Percentiles rank a stretch among this genome's conserved stretches.
phyloP scores from a whole-genome alignment of 2,888 invertebrate species.

The Scaptomyza tumidula region DNA sequence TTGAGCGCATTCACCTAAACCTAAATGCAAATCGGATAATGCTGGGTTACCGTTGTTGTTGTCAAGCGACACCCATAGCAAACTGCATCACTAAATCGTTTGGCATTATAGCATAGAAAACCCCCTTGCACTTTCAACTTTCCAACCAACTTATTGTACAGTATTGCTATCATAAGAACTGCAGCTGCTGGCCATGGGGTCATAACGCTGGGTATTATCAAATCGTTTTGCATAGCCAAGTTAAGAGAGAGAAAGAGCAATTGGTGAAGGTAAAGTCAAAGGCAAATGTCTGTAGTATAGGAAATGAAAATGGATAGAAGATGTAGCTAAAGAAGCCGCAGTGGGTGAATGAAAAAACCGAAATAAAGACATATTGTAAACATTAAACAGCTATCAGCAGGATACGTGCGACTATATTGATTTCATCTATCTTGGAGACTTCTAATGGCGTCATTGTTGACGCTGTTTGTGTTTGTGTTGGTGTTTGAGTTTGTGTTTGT shows the following conservation, averaged over 20 bases:
- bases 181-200: conserved; percentile 59
- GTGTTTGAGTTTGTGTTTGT: conserved; percentile 9
- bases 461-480: conserved; percentile 15
- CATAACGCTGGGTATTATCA: conserved; percentile 70
- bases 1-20: conserved; percentile 80
- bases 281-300: conserved; percentile 52
- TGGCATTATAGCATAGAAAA: conserved; percentile 62
- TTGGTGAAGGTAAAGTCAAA: conserved; percentile 65
- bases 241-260: background rate
- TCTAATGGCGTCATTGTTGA: conserved; percentile 49
- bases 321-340: background rate
- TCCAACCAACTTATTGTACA: conserved; percentile 9
- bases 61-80: conserved; percentile 50
- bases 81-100: conserved; percentile 70
- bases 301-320: conserved; percentile 9
- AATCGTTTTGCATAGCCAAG: conserved; percentile 68
- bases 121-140: conserved; percentile 2
- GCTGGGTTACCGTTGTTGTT: conserved; percentile 69
- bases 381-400: conserved; percentile 80
- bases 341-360: conserved; percentile 13
- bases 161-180: conserved; percentile 74
- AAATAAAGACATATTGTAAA: conserved; percentile 80
- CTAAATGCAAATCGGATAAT: conserved; percentile 80
- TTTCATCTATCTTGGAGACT: conserved; percentile 58
- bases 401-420: conserved; percentile 78